Conservation (phyloP, 2,888 invertebrate genomes). For the Tanypteryx hageni region DNA sequence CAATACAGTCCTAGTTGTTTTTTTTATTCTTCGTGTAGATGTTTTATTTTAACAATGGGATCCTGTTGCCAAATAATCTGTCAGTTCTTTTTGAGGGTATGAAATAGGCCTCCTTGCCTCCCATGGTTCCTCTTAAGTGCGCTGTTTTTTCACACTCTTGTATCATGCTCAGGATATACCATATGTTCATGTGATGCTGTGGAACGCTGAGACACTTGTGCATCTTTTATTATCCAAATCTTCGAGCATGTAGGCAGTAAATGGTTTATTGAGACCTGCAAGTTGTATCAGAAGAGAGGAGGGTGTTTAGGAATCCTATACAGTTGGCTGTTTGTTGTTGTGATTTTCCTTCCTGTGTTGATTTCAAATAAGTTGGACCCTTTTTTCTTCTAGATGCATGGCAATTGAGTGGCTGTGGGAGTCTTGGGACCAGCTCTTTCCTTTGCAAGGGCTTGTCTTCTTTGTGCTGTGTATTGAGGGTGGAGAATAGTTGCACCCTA, state of each 20-base stretch:
- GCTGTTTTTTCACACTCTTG: neutral
- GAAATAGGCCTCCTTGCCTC: too few species aligned
- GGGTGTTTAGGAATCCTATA: constrained; percentile 39
- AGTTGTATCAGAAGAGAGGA: constrained; percentile 8
- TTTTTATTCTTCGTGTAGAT: neutral
- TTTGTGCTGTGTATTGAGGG: constrained; percentile 51
- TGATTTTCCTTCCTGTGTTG: constrained; percentile 52
- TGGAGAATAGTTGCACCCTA: constrained; percentile 52
- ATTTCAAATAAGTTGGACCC: constrained; percentile 31
- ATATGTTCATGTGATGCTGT: neutral
- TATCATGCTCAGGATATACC: neutral
- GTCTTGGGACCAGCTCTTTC: constrained; percentile 47
- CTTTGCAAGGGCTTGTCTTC: constrained; percentile 44
- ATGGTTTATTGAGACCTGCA: neutral
- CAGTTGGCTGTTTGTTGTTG: constrained; percentile 43
- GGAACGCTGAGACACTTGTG: neutral
- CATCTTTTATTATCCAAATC: neutral
- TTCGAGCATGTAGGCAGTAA: neutral
- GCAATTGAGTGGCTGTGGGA: constrained; percentile 25
- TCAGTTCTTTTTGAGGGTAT: neutral
- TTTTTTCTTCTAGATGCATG: constrained; percentile 5
- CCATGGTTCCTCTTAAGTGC: too few species aligned
- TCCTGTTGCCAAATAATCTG: neutral
- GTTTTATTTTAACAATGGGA: neutral
- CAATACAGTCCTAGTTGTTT: neutral